Base-by-base conservation (phyloP, 1,140 invertebrate genomes). In the Rhagoletis pomonella region DNA sequence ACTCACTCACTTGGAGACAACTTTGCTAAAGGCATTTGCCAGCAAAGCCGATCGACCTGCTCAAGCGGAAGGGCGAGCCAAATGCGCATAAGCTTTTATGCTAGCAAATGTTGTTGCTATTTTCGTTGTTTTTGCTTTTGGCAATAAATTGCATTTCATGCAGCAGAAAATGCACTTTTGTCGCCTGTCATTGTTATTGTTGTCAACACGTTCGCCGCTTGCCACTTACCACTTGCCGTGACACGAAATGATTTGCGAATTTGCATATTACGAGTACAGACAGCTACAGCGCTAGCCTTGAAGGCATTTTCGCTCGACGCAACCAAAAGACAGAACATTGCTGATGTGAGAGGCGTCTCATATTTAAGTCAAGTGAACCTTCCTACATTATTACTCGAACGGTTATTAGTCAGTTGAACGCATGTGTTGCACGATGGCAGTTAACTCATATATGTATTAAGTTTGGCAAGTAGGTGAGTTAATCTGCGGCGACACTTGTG, bases 121-220 rank as follows among this genome's bases (percentile, higher is more conserved):
- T 62, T 7, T n/a, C 17, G 60, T 29, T 29, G 29, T 29, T 29
- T 29, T n/a, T 77, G 17, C 69, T 77, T 77, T 50, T 55, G 73
- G 47, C 50, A 81, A 81, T 81, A 81, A 81, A 81, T 81, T 81
- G 73, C 73, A 81, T 81, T 81, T 81, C 73, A 81, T 50, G 73
- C 73, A 55, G 47, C 73, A 81, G 73, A 44, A 81, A 81, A 81
- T 81, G 73, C 73, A 81, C 73, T 81, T 81, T 81, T 81, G 73
- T 81, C 50, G 73, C 73, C 73, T 81, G 73, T 81, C 73, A 81
- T 81, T 81, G 73, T 55, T 81, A 81, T 81, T 81, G 73, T 81
- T 81, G 47, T 81, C 73, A 81, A 81, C 73, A 81, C 73, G 42
- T 81, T 58, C 19, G 47, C 73, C 73, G 2, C 73, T 29, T 81